Base-by-base conservation (phyloP, 2,888 invertebrate genomes). In the Drosophila mayaguana region DNA sequence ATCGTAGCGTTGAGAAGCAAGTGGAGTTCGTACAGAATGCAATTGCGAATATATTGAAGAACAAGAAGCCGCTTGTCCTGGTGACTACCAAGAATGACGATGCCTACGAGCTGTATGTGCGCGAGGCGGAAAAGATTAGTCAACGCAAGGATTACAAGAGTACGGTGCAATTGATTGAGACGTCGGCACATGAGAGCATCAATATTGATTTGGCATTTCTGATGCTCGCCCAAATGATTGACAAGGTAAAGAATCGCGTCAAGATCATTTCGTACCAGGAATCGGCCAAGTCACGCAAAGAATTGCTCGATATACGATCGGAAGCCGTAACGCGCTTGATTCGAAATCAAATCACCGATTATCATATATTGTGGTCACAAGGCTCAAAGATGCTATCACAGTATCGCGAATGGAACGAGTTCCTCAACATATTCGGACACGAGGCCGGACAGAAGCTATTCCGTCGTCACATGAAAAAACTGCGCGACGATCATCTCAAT, bases 1-100 rank as follows among this genome's bases (percentile, higher is more conserved):
- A 98, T 90, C 94, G 98, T 81, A 95, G 96, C 88, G 95, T 98
- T 92, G 98, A 98, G 91, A 97, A 97, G 90, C 98, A 98, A 94
- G 95, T 97, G 66, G 98, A 98, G 91, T 95, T 96, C 89, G 95
- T 97, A 63, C 96, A 96, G 54, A 96, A 96, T 72, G 96, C 98
- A 76, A 95, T 98, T 66, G 96, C 96, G 91, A 97, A 96, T 94
- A 94, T 98, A 89, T 93, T 97, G 65, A 98, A 98, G 94, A 96
- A 97, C 11, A 99, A 99, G 93, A 98, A 99, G 91, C 99, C 99
- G 0, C 95, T 99, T 16, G 96, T 99, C 6, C 94, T 99, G 72
- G 98, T 97, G 2, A 98, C 99, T 18, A 97, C 98, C 0, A 99
- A 99, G 94, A 97, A 98, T 92, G 99, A 99, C 91, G 98, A 98